These are phyloP conservation scores for Peromyscus melanophrys DNA, from an alignment of 2,797 vertebrate species.

Conservation along the genomic window DNA sequence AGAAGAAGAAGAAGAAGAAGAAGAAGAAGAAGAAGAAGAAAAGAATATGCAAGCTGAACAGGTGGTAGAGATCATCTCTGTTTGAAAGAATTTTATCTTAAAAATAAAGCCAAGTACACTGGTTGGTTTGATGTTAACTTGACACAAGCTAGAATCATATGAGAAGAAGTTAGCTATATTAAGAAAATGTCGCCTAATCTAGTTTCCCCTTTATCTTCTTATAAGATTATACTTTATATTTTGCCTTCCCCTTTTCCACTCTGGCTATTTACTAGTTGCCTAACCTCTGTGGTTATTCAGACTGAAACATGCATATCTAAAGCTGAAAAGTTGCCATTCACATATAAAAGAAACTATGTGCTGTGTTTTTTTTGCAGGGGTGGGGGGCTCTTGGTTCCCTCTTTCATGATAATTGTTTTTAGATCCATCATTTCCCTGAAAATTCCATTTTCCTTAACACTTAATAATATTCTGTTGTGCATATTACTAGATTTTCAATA, in stretches of 20 bases:
- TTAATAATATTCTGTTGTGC: neutral
- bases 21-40: neutral
- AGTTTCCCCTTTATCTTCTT: neutral
- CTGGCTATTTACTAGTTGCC: neutral
- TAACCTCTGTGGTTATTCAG: neutral
- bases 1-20: too few relatives aligned
- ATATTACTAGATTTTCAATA: neutral
- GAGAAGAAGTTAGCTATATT: neutral
- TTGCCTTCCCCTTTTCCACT: neutral
- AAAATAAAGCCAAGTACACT: neutral
- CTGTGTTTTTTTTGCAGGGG: neutral
- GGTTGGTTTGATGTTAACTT: neutral
- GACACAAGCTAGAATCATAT: neutral
- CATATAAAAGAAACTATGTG: neutral
- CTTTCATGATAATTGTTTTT: neutral
- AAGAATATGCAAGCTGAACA: constrained; percentile 31
- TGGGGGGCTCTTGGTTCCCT: neutral
- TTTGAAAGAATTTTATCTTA: constrained; percentile 51
- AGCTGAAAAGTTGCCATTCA: neutral
- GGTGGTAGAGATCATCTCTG: neutral
- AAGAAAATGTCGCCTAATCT: neutral
- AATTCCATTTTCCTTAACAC: neutral
- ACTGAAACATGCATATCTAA: neutral
- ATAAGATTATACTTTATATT: neutral
- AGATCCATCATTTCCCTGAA: neutral